Base-by-base conservation (phyloP, 2,888 invertebrate species). In the Bruchidius siliquastri region DNA sequence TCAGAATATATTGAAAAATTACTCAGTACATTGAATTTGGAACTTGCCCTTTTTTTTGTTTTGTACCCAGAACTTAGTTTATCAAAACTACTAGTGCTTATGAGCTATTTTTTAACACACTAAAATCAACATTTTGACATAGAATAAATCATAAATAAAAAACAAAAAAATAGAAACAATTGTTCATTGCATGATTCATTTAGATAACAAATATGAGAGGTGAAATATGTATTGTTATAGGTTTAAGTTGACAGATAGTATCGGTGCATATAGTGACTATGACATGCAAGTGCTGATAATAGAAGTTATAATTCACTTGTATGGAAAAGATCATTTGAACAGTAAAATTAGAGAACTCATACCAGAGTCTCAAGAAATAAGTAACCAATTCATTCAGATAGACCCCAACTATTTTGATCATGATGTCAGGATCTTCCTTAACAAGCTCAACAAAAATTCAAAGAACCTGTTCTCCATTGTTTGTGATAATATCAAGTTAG, bases 201-300 rank as follows among this genome's bases (percentile, higher is more conserved):
- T 49, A 13, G 1, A 49, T 8, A 13, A 49, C 13, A 13, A 49
- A 49, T 49, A 49, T 49, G 0, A n/a, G n/a, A 21, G 4, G 8
- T 26, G 18, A 49, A 49, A 4, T 13, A 49, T 49, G 8, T 49
- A 8, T 49, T 49, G 68, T 73, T 74, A 18, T 8, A 77, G 77
- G 22, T 76, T 66, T n/a, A 76, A 77, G 68, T 67, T 77, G 30
- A 69, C 76, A 2, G 76, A 76, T 66, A 75, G 73, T 18, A 72
- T 77, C 32, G 72, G 73, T 69, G 70, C 73, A 22, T 75, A 76
- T 32, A 76, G 76, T 4, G 77, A 77, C 72, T 76, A 75, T 69
- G 77, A 77, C 22, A 69, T 77, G n/a, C 77, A 77, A 74, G 67
- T 74, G 21, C 72, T 70, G 13, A 22, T 77, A n/a, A 72, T 76